phyloP scores from a whole-genome alignment of 2,888 invertebrate species.

The Synanthedon myopaeformis region DNA sequence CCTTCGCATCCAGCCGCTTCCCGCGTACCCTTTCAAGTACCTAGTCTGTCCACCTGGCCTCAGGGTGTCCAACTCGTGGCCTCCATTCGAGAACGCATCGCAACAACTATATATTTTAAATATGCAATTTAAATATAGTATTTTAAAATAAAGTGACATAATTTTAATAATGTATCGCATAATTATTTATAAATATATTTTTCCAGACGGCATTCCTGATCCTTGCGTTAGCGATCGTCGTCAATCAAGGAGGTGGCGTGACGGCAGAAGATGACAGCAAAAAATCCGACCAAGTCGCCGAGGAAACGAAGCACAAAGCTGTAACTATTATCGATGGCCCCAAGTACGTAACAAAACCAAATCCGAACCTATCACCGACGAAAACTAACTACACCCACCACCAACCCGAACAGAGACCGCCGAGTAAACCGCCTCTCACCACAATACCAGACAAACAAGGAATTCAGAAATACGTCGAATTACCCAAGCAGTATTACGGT shows the following conservation, averaged over 20 bases:
- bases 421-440: slow-evolving; percentile 47
- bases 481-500: slow-evolving; percentile 29
- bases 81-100: too few species aligned
- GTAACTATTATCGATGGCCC: slow-evolving; percentile 39
- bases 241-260: slow-evolving; percentile 45
- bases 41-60: too few species aligned
- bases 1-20: too few species aligned
- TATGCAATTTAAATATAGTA: too few species aligned
- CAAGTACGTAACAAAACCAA: slow-evolving; percentile 28
- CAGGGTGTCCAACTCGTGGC: too few species aligned
- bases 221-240: slow-evolving; percentile 57
- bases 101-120: too few species aligned
- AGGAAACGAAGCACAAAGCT: slow-evolving; percentile 44
- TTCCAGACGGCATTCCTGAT: slow-evolving; percentile 63
- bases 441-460: slow-evolving; percentile 24
- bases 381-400: slow-evolving; percentile 20
- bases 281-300: slow-evolving; percentile 44
- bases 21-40: too few species aligned
- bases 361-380: slow-evolving; percentile 13
- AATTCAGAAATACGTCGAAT: slow-evolving; percentile 26
- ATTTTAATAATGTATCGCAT: too few species aligned
- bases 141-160: too few species aligned
- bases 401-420: slow-evolving; percentile 34
- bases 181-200: not conserved
- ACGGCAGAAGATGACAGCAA: slow-evolving; percentile 28